Base-by-base conservation (phyloP, 2,113 vertebrate species). In the Tauraco erythrolophus region DNA sequence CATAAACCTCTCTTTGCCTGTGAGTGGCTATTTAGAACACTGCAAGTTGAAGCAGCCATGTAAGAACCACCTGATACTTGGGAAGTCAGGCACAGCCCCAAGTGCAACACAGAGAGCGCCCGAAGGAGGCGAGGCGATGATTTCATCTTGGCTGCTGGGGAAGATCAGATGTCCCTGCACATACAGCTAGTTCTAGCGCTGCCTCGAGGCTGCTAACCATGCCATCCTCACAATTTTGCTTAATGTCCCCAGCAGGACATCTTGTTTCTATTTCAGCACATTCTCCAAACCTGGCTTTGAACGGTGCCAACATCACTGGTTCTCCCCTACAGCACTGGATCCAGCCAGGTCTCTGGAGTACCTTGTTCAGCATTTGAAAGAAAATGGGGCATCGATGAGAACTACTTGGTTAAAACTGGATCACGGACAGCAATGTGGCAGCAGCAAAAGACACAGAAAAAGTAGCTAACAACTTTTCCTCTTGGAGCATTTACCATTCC, bases 301-400 rank as follows among this genome's bases (percentile, higher is more conserved):
- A 43, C 0, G 5, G 35, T 24, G 31, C 43, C 0, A 1, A 11
- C 24, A 35, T 1, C 1, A 1, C 28, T 16, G 39, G 9, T 27
- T 62, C 35, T 71, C n/a, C 45, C 23, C 10, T 3, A 50, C 48
- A 72, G 43, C 54, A 21, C 11, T 6, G 28, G 70, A 71, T 39
- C 56, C 71, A 61, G 35, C 6, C 45, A 46, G 54, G 39, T 37
- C 56, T 65, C 35, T n/a, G 66, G 11, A 54, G 17, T 3, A 14
- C 30, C n/a, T 53, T 25, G 5, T 17, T 78, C 50, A 75, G 39
- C 84, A 37, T 17, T 66, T 71, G 41, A 6, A 46, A 71, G 57
- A 33, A 57, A 23, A 50, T 1, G 10, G 4, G 45, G 30, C 18
- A 60, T 46, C 3, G 3, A 14, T 30, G 16, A 78, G 58, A 89